A percentile compares a stretch with the other conserved stretches of the same genome.
Evolutionary conservation across 1,140 invertebrate species (phyloP).

Genomic region (Eupeodes corollae): DNA sequence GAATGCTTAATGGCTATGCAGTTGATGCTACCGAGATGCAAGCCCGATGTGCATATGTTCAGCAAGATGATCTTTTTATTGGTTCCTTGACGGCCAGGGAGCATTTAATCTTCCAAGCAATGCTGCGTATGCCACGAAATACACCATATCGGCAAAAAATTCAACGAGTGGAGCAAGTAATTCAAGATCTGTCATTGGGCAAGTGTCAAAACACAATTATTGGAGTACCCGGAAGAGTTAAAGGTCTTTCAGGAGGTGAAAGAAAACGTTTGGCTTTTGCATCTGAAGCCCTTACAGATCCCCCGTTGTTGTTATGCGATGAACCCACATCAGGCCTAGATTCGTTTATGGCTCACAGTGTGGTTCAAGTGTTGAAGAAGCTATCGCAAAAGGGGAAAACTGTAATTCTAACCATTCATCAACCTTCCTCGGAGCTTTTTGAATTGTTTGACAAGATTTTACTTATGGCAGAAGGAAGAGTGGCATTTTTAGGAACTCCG

Average conservation of each 20-base stretch:
- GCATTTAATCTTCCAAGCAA: slow-evolving; percentile 81
- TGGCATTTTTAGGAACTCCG: slow-evolving; percentile 78
- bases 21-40: slow-evolving; percentile 56
- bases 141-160: slow-evolving; percentile 66
- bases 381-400: slow-evolving; percentile 78
- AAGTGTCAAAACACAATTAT: slow-evolving; percentile 84
- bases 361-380: slow-evolving; percentile 71
- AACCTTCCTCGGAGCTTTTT: slow-evolving; percentile 89
- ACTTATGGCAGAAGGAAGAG: slow-evolving; percentile 82
- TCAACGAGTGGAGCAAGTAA: slow-evolving; percentile 74
- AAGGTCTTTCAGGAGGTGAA: slow-evolving; percentile 93
- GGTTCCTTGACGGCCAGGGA: slow-evolving; percentile 84
- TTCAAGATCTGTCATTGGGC: slow-evolving; percentile 59
- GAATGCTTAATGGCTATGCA: slow-evolving; percentile 59
- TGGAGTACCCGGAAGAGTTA: slow-evolving; percentile 70
- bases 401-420: slow-evolving; percentile 89
- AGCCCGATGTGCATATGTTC: slow-evolving; percentile 82
- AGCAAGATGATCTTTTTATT: slow-evolving; percentile 91
- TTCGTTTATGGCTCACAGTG: slow-evolving; percentile 79
- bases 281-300: slow-evolving; percentile 89
- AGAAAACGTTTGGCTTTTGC: slow-evolving; percentile 92
- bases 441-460: slow-evolving; percentile 84
- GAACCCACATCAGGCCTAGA: slow-evolving; percentile 88
- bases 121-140: slow-evolving; percentile 81
- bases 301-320: slow-evolving; percentile 91